phyloP scores from a whole-genome alignment of 2,113 vertebrate species.

The Lophura nycthemera region DNA sequence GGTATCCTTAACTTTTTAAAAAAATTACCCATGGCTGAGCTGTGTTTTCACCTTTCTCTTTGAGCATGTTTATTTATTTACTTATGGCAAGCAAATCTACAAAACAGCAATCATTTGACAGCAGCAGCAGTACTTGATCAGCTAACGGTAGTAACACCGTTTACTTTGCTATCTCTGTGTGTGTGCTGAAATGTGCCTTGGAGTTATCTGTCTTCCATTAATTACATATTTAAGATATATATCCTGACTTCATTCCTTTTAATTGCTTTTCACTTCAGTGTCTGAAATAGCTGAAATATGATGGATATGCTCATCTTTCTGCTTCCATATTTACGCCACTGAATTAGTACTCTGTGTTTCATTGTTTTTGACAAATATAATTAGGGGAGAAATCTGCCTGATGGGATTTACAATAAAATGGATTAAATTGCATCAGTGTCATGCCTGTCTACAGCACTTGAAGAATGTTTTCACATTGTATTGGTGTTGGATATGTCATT shows the following conservation, averaged over 20 bases:
- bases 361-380: conserved; percentile 20
- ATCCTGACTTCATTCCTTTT: neutral
- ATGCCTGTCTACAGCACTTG: neutral
- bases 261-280: conserved; percentile 2
- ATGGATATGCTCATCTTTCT: neutral
- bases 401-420: neutral
- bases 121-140: neutral
- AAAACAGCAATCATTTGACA: neutral
- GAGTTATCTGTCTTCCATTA: neutral
- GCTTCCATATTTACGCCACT: neutral
- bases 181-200: neutral
- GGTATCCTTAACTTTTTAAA: neutral
- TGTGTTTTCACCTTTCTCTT: neutral
- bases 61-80: neutral
- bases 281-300: neutral
- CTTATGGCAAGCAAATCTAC: rapidly evolving
- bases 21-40: neutral
- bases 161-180: neutral
- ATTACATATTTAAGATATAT: neutral
- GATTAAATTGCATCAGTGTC: neutral
- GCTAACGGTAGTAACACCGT: neutral
- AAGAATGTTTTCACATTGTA: neutral
- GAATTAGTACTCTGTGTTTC: neutral
- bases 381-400: neutral
- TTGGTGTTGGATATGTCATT: neutral